These are phyloP conservation scores for Falcaria lacertinaria DNA, from an alignment of 2,888 invertebrate genomes.

Conservation along the genomic window DNA sequence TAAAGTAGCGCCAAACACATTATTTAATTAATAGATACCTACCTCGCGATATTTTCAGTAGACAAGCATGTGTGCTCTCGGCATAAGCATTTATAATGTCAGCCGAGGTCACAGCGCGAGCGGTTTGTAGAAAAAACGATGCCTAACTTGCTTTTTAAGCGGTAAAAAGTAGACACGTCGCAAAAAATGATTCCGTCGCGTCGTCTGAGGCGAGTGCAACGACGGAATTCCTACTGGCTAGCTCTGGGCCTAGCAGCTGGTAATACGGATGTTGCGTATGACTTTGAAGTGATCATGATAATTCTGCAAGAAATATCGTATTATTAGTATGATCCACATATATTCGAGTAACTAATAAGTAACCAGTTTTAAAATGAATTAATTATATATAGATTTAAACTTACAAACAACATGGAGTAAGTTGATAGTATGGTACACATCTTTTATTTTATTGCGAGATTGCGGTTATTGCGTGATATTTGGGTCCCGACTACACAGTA, in stretches of 20 bases:
- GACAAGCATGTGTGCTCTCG: constrained; percentile 47
- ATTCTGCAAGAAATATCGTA: no score
- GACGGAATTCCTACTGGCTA: background rate
- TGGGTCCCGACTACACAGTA: no score
- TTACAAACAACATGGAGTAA: no score
- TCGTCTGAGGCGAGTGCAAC: constrained; percentile 28
- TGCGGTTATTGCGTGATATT: no score
- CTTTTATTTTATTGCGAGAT: no score
- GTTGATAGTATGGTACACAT: no score
- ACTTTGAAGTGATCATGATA: no score
- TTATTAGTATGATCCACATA: no score
- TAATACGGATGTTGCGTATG: background rate
- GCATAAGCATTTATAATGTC: constrained; percentile 65
- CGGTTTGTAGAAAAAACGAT: constrained; percentile 55
- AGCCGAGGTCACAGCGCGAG: constrained; percentile 69
- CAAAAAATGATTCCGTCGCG: constrained; percentile 61
- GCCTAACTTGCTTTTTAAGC: constrained; percentile 54
- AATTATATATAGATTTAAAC: no score
- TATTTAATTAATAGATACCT: constrained; percentile 3
- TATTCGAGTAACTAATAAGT: no score
- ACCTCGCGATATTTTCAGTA: constrained; percentile 19
- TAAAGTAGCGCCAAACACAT: no score
- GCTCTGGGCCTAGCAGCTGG: background rate
- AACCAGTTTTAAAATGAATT: no score
- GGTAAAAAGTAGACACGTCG: constrained; percentile 57